These are phyloP conservation scores for Leptinotarsa peninsularis DNA, from an alignment of 2,888 invertebrate species.

Conservation along the genomic window DNA sequence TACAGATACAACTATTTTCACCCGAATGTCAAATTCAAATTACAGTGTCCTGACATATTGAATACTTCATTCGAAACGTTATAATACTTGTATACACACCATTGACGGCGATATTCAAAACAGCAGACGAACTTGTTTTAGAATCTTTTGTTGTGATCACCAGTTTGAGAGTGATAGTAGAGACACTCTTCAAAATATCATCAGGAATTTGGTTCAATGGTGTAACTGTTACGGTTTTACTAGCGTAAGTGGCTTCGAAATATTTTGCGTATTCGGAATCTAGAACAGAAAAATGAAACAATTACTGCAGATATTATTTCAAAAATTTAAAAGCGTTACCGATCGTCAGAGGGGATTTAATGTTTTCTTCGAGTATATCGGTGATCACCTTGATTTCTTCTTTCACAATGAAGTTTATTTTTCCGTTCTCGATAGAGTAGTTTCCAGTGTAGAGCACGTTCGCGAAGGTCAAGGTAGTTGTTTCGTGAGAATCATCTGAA, in stretches of 20 bases:
- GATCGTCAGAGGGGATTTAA: slow-evolving; percentile 23
- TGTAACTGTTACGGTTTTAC: not conserved
- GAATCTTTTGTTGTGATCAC: not conserved
- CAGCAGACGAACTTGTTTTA: not conserved
- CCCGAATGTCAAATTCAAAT: no score
- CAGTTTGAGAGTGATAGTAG: not conserved
- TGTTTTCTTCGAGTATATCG: slow-evolving; percentile 21
- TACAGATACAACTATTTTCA: no score
- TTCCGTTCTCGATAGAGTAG: slow-evolving; percentile 29
- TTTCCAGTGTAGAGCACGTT: slow-evolving; percentile 24
- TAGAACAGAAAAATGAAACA: slow-evolving; percentile 17
- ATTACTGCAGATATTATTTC: not conserved
- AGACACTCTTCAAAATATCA: not conserved
- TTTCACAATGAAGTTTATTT: slow-evolving; percentile 22
- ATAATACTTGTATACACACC: not conserved
- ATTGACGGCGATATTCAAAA: not conserved
- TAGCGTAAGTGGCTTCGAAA: not conserved
- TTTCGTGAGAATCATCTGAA: slow-evolving; percentile 9
- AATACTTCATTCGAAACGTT: no score
- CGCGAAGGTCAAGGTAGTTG: slow-evolving; percentile 7
- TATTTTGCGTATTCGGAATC: no score
- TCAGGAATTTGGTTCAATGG: not conserved
- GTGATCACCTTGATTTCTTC: slow-evolving; percentile 19
- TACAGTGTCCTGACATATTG: no score
- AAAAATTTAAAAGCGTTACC: not conserved